Evolutionary conservation across 2,888 invertebrate genomes (phyloP), one percentile per base, ranked within the genome.

Genomic region (Altica lythri): DNA sequence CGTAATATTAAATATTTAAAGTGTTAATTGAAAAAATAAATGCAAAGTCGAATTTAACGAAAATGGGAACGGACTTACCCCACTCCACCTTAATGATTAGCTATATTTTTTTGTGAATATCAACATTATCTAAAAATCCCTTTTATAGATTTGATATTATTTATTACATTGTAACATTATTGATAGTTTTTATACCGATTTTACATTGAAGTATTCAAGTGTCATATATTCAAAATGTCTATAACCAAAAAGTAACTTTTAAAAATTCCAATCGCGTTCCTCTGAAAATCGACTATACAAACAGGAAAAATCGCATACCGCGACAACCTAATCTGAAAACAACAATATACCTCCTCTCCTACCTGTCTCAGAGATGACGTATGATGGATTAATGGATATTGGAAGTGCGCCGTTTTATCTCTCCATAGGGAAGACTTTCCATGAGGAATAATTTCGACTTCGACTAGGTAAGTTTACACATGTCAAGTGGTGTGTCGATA

Each of bases 331-430:
- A 55, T 55, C 55, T 47, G 55, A 49, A 57, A 61, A 61, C 63
- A 61, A 60, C 56, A 53, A 57, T 54, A 55, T 19, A 38, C 48
- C 48, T 38, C 14, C 38, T 34, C 35, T 55, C 42, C 45, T 49
- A 64, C 68, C 67, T 68, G 68, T 68, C 69, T 61, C 52, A 52
- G 2, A 43, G 55, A 53, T 57, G 85, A 85, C 85, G 80, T 80
- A 79, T 86, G 86, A 86, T 86, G 84, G 86, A 86, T 86, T 86
- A 86, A 85, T 86, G 85, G 86, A 84, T 86, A 86, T 86, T 85
- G 85, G 85, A 83, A 83, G 82, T 81, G 81, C 35, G 34, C 80
- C 67, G 68, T 71, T 70, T 72, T 72, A 72, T 72, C 71, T 72
- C 61, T 30, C 49, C 48, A 19, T 40, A 19, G 48, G 48, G 48